Evolutionary conservation across 2,113 vertebrate species (phyloP).

Genomic region (Mesembrinibis cayennensis): DNA sequence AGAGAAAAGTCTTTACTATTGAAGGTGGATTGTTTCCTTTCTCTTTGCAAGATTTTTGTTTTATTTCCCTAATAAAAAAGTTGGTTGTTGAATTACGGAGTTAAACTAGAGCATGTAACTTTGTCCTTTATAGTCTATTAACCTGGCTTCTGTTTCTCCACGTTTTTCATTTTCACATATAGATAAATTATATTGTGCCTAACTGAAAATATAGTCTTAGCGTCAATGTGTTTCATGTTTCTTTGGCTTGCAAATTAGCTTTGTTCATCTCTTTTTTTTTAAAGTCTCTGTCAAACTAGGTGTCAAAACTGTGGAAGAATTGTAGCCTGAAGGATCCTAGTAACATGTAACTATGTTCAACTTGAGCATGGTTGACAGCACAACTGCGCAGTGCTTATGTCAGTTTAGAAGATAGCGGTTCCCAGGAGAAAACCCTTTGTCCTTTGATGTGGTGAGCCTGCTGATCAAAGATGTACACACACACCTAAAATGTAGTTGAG

Average conservation of each 20-base stretch:
- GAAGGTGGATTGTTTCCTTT: slow-evolving; percentile 23
- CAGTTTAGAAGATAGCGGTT: not conserved
- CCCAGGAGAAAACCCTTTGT: not conserved
- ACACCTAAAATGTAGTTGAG: not conserved
- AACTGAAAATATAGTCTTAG: slow-evolving; percentile 16
- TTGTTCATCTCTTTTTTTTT: not conserved
- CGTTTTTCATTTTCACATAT: slow-evolving; percentile 39
- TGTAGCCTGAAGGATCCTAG: not conserved
- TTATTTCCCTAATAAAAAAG: slow-evolving; percentile 42
- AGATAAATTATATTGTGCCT: slow-evolving; percentile 45
- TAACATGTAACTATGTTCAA: not conserved
- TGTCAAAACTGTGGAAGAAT: not conserved
- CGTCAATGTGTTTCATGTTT: slow-evolving; percentile 32
- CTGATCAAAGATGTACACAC: not conserved
- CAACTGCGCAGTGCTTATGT: not conserved
- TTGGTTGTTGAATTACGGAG: not conserved
- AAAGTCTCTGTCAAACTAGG: not conserved
- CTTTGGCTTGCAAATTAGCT: slow-evolving; percentile 32
- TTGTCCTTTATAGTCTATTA: slow-evolving; percentile 50
- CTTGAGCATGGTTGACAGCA: not conserved
- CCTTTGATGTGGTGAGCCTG: not conserved
- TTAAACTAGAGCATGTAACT: slow-evolving; percentile 55
- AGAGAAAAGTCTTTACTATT: slow-evolving; percentile 36
- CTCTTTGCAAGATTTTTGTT: slow-evolving; percentile 11
- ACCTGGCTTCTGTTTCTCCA: slow-evolving; percentile 3